Conservation (phyloP, 2,797 vertebrate genomes). For the Ptychadena robeensis region DNA sequence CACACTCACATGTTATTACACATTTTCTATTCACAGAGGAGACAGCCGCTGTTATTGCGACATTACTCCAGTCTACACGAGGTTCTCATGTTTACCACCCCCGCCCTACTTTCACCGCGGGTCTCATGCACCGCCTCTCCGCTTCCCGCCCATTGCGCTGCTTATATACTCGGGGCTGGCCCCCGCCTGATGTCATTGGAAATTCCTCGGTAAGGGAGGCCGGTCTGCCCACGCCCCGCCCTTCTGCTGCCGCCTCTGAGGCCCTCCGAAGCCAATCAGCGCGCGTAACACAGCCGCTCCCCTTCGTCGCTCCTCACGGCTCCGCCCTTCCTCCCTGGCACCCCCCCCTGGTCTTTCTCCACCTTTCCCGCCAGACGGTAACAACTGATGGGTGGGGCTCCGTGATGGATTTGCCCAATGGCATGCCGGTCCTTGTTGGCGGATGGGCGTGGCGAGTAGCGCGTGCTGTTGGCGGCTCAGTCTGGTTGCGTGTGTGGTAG, state of each 20-base stretch:
- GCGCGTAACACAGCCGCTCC: constrained; percentile 13
- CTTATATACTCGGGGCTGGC: background rate
- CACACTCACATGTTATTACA: no score
- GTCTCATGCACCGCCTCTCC: no score
- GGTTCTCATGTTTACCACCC: background rate
- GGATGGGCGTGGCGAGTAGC: constrained; percentile 29
- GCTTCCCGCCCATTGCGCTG: constrained; percentile 9
- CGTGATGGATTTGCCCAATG: background rate
- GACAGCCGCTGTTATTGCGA: background rate
- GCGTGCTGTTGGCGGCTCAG: constrained; percentile 30
- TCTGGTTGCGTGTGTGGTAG: constrained; percentile 4
- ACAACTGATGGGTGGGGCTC: constrained; percentile 15
- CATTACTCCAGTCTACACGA: background rate
- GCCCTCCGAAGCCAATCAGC: constrained; percentile 10
- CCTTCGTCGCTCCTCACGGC: background rate
- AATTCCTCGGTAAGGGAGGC: constrained; percentile 17
- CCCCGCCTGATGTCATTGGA: constrained; percentile 27
- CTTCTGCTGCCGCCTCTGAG: background rate
- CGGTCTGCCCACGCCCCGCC: background rate
- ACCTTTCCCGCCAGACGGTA: constrained; percentile 35
- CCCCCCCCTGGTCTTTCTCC: constrained; percentile 23
- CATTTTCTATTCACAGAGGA: no score
- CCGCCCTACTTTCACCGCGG: no score
- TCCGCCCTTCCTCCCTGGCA: background rate
- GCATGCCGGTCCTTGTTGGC: background rate